Evolutionary conservation across 2,888 invertebrate species (phyloP).

Genomic region (Kuschelorhynchus macadamiae): DNA sequence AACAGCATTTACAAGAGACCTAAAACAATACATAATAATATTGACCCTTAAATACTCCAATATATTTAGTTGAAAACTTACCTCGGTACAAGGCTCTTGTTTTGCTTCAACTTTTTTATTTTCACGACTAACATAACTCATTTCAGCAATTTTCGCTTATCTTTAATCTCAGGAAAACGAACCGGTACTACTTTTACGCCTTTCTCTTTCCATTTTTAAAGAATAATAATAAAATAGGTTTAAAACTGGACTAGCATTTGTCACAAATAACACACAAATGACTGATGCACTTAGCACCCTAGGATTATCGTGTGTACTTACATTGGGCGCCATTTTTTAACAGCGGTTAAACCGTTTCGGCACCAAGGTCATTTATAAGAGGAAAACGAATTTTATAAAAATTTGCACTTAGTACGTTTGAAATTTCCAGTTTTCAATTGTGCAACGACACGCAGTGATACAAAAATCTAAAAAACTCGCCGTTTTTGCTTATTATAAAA

Average conservation of each 20-base stretch:
- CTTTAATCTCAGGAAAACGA: constrained; percentile 15
- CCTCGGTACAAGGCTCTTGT: constrained; percentile 13
- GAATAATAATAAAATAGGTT: too few species aligned
- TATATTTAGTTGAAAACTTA: background rate
- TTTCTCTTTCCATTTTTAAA: too few species aligned
- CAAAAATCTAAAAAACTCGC: too few species aligned
- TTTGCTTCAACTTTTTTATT: constrained; percentile 5
- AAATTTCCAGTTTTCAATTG: too few species aligned
- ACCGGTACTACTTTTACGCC: background rate
- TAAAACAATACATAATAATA: constrained; percentile 14
- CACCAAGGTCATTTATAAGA: too few species aligned
- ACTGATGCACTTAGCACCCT: constrained; percentile 13
- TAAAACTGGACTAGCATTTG: background rate
- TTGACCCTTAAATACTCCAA: constrained; percentile 3
- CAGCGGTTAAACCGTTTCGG: background rate
- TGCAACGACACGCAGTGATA: too few species aligned
- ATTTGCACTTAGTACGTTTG: too few species aligned
- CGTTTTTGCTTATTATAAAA: too few species aligned
- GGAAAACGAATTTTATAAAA: too few species aligned
- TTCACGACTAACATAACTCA: constrained; percentile 5
- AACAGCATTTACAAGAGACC: constrained; percentile 13
- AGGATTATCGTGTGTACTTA: constrained; percentile 10
- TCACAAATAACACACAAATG: background rate
- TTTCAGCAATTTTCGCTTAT: constrained; percentile 19
- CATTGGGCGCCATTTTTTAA: constrained; percentile 5